Conservation (phyloP, 2,888 invertebrate species). For the Baccha elongata region DNA sequence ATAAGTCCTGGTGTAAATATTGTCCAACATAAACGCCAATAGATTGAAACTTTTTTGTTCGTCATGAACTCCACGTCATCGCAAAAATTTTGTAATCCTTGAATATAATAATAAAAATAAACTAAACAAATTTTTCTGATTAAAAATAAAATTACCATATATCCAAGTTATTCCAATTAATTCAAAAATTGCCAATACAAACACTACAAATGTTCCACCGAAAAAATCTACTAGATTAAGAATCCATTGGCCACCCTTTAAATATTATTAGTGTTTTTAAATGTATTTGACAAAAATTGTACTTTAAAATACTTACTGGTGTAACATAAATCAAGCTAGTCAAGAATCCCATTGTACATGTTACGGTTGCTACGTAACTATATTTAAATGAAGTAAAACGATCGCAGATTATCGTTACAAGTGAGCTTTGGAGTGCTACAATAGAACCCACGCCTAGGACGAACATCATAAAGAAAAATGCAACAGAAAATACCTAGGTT, state of each 20-base stretch:
- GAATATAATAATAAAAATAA: background rate
- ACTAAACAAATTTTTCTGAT: background rate
- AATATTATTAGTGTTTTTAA: too few relatives aligned
- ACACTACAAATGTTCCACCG: slow-evolving; percentile 86
- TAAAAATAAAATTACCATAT: slow-evolving; percentile 83
- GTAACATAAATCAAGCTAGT: slow-evolving; percentile 89
- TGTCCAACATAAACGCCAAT: slow-evolving; percentile 91
- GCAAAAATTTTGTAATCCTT: slow-evolving; percentile 85
- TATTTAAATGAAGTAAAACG: slow-evolving; percentile 85
- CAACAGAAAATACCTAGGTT: slow-evolving; percentile 87
- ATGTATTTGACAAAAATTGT: background rate
- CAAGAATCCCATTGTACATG: slow-evolving; percentile 85
- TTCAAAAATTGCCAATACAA: slow-evolving; percentile 85
- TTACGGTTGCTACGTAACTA: slow-evolving; percentile 85
- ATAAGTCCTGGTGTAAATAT: slow-evolving; percentile 88
- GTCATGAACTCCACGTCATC: slow-evolving; percentile 91
- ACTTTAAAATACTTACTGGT: slow-evolving; percentile 89
- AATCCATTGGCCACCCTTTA: slow-evolving; percentile 85
- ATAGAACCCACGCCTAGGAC: slow-evolving; percentile 90
- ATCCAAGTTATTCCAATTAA: slow-evolving; percentile 84
- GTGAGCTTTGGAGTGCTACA: slow-evolving; percentile 87
- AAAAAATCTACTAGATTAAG: slow-evolving; percentile 85
- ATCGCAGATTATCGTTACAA: slow-evolving; percentile 88
- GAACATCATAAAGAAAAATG: slow-evolving; percentile 92
- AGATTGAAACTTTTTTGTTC: slow-evolving; percentile 85